Base-by-base conservation (phyloP, 2,888 invertebrate species). In the Cosmorhoe ocellata region DNA sequence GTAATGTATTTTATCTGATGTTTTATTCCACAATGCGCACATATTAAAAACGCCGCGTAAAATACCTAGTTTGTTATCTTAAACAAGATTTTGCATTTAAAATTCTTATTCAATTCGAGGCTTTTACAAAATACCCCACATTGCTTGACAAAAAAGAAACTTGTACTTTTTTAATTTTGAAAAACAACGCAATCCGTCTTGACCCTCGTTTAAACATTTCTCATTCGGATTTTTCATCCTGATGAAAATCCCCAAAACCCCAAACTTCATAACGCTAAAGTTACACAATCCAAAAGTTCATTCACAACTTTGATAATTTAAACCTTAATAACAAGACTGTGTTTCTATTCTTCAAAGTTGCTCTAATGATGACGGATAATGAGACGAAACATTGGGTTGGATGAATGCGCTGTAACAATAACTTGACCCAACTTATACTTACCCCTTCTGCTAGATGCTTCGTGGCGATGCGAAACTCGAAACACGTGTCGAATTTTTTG, bases 271-370 rank as follows among this genome's bases (percentile, higher is more conserved):
- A 53, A 56, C 45, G 27, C 36, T 33, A 37, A 70, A 66, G 58
- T 67, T 56, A 37, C 24, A 49, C 59, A 64, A 63, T 65, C 58
- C 43, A 28, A 51, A 64, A 68, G 59, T 68, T 62, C 48, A 65
- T 64, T 64, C 50, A 37, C 32, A 71, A 71, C 58, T 71, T 69
- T 63, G 62, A 67, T 66, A 61, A 69, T 69, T 73, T 67, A 59
- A 65, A 56, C 57, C 58, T 50, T 61, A 43, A 48, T 48, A 55
- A 54, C 54, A 50, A 51, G 47, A 51, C 51, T 56, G 56, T 53
- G 51, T 56, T 58, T 42, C 54, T 50, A 50, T 51, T 53, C 43
- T 50, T 45, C 45, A 39, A 46, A 51, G 41, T 50, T 51, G 46
- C 39, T 28, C 45, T 61, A 58, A 58, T 58, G 51, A 58, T 51